Evolutionary conservation across 2,113 vertebrate genomes (phyloP).

Genomic region (Megaceryle torquata): DNA sequence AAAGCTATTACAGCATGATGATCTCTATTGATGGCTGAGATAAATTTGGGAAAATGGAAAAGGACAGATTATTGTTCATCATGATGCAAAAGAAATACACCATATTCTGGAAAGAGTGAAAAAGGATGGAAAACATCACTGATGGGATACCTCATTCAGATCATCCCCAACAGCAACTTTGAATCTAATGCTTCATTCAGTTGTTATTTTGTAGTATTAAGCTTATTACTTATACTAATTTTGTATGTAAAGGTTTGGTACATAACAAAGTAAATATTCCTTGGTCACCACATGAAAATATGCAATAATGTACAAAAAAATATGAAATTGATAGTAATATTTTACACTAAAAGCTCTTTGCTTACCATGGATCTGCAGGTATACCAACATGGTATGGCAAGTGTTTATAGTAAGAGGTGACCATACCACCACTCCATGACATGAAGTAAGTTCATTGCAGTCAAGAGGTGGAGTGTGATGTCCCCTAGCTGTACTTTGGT

Average conservation of each 20-base stretch:
- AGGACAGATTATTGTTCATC: background rate
- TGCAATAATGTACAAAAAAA: background rate
- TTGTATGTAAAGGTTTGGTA: background rate
- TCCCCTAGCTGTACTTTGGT: background rate
- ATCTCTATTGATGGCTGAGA: background rate
- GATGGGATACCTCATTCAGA: background rate
- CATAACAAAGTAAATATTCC: background rate
- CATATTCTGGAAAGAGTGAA: background rate
- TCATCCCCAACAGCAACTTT: background rate
- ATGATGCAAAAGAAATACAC: background rate
- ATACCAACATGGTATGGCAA: background rate
- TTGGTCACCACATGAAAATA: background rate
- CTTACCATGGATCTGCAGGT: background rate
- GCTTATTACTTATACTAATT: background rate
- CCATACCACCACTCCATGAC: too few species aligned
- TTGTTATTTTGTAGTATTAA: background rate
- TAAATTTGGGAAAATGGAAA: background rate
- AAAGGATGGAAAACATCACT: background rate
- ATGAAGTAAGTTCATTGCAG: too few species aligned
- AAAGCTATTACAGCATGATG: background rate
- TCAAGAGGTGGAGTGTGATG: background rate
- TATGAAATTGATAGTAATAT: background rate
- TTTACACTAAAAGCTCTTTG: background rate
- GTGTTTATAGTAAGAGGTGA: background rate
- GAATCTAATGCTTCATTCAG: background rate